A percentile compares a stretch with the other conserved stretches of the same genome.
Conservation (phyloP, 1,140 invertebrate species). For the Campoletis sonorensis region DNA sequence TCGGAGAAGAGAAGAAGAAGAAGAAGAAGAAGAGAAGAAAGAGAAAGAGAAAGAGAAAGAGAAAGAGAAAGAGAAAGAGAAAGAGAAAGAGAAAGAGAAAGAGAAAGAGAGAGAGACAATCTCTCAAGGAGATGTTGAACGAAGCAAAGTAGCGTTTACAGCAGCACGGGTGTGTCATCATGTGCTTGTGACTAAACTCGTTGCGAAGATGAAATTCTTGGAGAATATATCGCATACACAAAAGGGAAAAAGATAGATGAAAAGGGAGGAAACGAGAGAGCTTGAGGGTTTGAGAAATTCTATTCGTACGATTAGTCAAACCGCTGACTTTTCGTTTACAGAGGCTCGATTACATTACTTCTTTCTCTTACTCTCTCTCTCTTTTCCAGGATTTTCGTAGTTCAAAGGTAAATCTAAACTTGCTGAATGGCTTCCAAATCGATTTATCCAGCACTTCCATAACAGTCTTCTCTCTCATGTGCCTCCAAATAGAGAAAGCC, state of each 20-base stretch:
- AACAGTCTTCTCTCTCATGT: conserved; percentile 15
- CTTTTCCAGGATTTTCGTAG: background rate
- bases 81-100: background rate
- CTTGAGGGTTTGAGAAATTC: background rate
- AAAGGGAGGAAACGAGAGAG: background rate
- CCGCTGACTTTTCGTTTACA: conserved; percentile 21
- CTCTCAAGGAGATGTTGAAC: conserved; percentile 8
- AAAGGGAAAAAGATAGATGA: background rate
- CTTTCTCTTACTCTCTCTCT: background rate
- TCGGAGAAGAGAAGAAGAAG: background rate
- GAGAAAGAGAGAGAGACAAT: background rate
- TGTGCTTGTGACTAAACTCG: background rate
- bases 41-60: too few species aligned
- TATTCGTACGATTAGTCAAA: conserved; percentile 28
- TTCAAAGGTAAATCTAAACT: conserved; percentile 25
- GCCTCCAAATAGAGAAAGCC: background rate
- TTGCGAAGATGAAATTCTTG: conserved; percentile 2
- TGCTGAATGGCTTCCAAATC: conserved; percentile 25
- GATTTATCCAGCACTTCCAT: conserved; percentile 10
- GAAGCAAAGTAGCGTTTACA: background rate
- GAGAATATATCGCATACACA: background rate
- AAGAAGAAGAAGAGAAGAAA: background rate
- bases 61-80: background rate
- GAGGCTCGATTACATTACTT: background rate
- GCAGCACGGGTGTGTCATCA: background rate